Conservation (phyloP, 1,140 invertebrate species). For the Lasioglossum baleicum region DNA sequence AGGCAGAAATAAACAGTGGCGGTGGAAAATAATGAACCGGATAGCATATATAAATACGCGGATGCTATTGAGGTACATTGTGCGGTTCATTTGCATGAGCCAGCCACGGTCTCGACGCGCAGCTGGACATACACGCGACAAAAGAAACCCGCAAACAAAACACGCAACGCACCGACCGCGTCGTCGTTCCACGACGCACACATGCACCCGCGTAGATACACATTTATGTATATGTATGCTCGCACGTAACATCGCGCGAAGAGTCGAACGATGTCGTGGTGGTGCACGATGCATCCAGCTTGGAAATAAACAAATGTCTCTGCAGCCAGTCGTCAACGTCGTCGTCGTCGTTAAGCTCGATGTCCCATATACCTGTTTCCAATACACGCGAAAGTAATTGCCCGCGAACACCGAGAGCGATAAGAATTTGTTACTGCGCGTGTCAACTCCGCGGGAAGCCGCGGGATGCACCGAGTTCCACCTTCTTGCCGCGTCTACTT, state of each 20-base stretch:
- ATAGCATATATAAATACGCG: constrained; percentile 63
- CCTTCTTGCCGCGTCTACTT: too few relatives aligned
- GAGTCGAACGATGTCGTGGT: not conserved
- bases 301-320: constrained; percentile 50
- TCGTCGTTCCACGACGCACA: constrained; percentile 9
- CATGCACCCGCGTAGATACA: not conserved
- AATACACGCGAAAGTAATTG: constrained; percentile 21
- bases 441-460: constrained; percentile 2
- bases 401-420: not conserved
- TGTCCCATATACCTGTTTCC: constrained; percentile 29
- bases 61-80: constrained; percentile 61
- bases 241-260: too few relatives aligned
- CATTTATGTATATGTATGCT: too few relatives aligned
- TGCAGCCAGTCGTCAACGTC: constrained; percentile 10
- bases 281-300: constrained; percentile 22
- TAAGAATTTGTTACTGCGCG: not conserved
- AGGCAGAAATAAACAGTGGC: constrained; percentile 57
- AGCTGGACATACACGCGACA: constrained; percentile 69
- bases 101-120: constrained; percentile 57
- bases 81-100: constrained; percentile 65
- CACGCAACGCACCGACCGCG: constrained; percentile 52
- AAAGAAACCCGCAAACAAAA: constrained; percentile 69
- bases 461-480: not conserved
- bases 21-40: constrained; percentile 63
- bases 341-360: not conserved